These are phyloP conservation scores for Anisognathus igniventris DNA, from an alignment of 2,797 vertebrate genomes.

Conservation along the genomic window DNA sequence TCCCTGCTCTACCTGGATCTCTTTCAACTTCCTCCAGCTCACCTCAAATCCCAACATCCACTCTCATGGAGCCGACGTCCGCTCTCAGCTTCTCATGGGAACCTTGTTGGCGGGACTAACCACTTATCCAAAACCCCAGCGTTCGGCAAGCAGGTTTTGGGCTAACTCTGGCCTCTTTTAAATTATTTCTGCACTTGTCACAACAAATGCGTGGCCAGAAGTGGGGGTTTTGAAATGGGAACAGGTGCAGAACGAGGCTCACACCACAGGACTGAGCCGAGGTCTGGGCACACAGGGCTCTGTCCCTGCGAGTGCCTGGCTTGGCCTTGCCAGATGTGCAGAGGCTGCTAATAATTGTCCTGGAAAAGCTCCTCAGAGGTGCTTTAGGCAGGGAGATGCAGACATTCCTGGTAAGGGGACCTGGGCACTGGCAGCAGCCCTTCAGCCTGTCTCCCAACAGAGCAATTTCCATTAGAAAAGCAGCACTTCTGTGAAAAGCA, in stretches of 20 bases:
- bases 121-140: conserved; percentile 1
- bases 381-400: background rate
- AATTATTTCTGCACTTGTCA: conserved; percentile 39
- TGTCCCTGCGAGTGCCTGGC: background rate
- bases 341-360: background rate
- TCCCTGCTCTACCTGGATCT: background rate
- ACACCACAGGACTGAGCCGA: background rate
- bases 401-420: background rate
- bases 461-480: background rate
- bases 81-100: conserved; percentile 57
- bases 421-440: background rate
- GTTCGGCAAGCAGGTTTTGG: conserved; percentile 3
- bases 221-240: conserved; percentile 1
- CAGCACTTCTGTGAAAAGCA: background rate
- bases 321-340: background rate
- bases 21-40: conserved; percentile 67
- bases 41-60: conserved; percentile 44
- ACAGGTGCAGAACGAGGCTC: background rate
- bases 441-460: background rate
- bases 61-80: background rate
- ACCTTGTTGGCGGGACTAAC: conserved; percentile 47
- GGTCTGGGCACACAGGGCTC: background rate
- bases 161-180: conserved; percentile 1
- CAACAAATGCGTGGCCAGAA: conserved; percentile 17
- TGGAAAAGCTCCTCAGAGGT: background rate